phyloP scores from a whole-genome alignment of 2,888 invertebrate species.

The Nowickia ferox region DNA sequence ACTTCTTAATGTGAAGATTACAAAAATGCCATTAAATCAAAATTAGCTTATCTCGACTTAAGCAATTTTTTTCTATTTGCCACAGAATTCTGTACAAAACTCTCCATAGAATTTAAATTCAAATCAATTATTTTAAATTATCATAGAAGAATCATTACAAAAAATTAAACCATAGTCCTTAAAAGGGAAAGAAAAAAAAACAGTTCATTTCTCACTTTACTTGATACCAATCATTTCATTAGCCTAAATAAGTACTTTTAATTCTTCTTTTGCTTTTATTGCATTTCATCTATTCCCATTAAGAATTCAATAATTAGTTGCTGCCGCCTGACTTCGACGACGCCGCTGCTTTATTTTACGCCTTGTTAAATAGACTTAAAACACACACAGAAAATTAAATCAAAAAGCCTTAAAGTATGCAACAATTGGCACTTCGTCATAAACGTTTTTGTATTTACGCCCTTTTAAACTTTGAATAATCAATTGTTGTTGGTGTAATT shows the following conservation, averaged over 20 bases:
- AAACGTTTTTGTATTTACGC: slow-evolving; percentile 52
- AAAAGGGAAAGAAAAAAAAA: no score
- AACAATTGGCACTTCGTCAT: slow-evolving; percentile 62
- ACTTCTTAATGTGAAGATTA: no score
- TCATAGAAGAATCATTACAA: no score
- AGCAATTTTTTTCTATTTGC: no score
- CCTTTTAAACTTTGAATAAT: slow-evolving; percentile 70
- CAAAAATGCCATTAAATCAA: no score
- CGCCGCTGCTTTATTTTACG: slow-evolving; percentile 22
- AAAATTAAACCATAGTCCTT: no score
- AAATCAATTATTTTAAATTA: no score
- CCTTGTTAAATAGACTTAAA: slow-evolving; percentile 46
- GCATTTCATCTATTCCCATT: neutral
- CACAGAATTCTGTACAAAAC: no score
- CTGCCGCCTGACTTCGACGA: neutral
- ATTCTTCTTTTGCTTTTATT: neutral
- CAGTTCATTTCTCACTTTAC: neutral
- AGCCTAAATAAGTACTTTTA: neutral
- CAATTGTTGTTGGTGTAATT: slow-evolving; percentile 62
- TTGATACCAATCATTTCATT: neutral
- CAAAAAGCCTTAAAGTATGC: slow-evolving; percentile 60
- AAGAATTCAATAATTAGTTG: slow-evolving; percentile 40
- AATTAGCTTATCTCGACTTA: no score
- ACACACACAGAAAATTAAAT: slow-evolving; percentile 30
- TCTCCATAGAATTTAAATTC: no score